Conservation (phyloP, 2,888 invertebrate genomes). For the Cactoblastis cactorum region DNA sequence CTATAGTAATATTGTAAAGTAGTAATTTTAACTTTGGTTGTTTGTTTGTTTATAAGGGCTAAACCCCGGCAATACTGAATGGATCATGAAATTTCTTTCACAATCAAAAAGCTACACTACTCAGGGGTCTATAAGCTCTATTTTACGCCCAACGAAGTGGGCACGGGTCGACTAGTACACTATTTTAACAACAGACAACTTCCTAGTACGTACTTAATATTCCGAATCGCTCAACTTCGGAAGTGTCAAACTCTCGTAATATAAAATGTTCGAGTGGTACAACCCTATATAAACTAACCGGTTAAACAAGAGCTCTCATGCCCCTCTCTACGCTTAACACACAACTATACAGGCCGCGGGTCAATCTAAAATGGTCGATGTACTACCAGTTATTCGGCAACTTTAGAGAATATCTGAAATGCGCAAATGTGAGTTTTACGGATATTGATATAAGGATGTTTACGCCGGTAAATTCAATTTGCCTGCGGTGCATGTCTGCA, state of each 20-base stretch:
- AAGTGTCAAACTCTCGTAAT: conserved; percentile 43
- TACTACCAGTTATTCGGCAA: conserved; percentile 26
- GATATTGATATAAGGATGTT: conserved; percentile 17
- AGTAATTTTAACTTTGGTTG: too few relatives aligned
- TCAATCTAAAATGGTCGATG: conserved; percentile 32
- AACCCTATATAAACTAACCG: conserved; percentile 30
- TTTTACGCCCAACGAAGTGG: too few relatives aligned
- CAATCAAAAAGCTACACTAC: too few relatives aligned
- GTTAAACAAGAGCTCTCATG: conserved; percentile 26
- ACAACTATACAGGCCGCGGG: conserved; percentile 22
- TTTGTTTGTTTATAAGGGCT: too few relatives aligned
- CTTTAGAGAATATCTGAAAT: conserved; percentile 19
- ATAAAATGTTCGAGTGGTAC: conserved; percentile 35
- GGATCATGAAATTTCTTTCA: too few relatives aligned
- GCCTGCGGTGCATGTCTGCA: conserved; percentile 34
- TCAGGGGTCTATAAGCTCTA: too few relatives aligned
- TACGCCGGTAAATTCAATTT: conserved; percentile 23
- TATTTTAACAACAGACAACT: conserved; percentile 27
- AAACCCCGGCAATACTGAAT: too few relatives aligned
- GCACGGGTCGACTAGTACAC: conserved; percentile 3
- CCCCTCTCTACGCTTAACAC: conserved; percentile 21
- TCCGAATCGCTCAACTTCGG: conserved; percentile 37
- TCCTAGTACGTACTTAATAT: conserved; percentile 47
- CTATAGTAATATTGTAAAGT: too few relatives aligned
- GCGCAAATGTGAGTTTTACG: conserved; percentile 32